A percentile compares a stretch with the other conserved stretches of the same genome.
Conservation (phyloP, 2,113 vertebrate genomes). For the Nycticebus coucang region DNA sequence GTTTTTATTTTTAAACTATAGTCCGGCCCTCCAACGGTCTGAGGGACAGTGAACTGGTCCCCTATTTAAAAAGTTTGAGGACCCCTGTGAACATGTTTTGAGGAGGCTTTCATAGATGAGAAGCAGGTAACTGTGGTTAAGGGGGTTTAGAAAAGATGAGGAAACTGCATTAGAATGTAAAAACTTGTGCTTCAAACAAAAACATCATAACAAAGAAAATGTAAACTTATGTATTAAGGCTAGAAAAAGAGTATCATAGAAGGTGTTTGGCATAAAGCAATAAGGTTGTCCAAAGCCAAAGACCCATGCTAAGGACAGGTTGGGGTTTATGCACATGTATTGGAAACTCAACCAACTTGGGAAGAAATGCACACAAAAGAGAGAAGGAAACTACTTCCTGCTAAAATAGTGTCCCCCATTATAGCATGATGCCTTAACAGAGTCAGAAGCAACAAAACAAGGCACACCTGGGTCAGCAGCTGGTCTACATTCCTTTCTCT, state of each 20-base stretch:
- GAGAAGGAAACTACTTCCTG: not conserved
- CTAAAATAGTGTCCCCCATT: not conserved
- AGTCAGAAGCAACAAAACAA: not conserved
- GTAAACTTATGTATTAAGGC: not conserved
- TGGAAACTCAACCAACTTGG: not conserved
- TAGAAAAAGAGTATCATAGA: not conserved
- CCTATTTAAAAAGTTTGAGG: no score
- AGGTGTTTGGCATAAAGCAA: not conserved
- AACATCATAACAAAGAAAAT: not conserved
- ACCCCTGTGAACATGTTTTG: not conserved
- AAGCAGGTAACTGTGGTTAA: not conserved
- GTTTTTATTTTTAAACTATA: no score
- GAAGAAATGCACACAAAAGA: not conserved
- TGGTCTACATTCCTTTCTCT: not conserved
- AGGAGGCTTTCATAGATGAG: not conserved
- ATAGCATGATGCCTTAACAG: not conserved
- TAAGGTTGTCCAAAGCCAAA: not conserved
- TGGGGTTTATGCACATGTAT: not conserved
- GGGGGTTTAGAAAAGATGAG: not conserved
- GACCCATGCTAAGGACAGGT: not conserved
- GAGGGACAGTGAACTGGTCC: no score
- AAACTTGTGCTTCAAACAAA: not conserved
- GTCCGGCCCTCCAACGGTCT: no score
- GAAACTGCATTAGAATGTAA: not conserved
- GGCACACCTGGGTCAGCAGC: not conserved